phyloP scores from a whole-genome alignment of 2,113 vertebrate genomes.

The Epinephelus moara region DNA sequence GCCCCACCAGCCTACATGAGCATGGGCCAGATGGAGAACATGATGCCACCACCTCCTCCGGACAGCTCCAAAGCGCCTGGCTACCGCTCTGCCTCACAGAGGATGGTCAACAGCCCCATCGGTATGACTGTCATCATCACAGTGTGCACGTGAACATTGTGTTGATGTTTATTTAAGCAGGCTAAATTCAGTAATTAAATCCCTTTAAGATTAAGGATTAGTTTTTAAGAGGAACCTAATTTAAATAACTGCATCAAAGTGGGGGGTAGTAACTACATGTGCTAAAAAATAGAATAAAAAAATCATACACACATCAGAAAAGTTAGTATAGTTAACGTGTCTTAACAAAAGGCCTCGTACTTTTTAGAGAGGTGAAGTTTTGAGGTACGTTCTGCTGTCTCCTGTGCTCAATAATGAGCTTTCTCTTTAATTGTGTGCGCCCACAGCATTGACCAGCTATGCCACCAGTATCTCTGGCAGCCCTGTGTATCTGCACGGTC shows the following conservation, averaged over 20 bases:
- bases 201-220: not conserved
- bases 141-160: not conserved
- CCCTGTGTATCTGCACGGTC: conserved; percentile 95
- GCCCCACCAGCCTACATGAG: conserved; percentile 91
- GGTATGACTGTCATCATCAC: conserved; percentile 80
- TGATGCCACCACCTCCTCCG: conserved; percentile 88
- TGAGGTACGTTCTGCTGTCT: conserved; percentile 53
- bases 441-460: conserved; percentile 92
- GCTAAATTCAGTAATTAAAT: not conserved
- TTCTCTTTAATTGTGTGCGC: conserved; percentile 76
- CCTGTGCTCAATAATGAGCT: conserved; percentile 87
- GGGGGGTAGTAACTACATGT: too few relatives aligned
- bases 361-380: not conserved
- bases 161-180: not conserved
- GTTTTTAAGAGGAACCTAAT: not conserved
- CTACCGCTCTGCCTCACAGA: conserved; percentile 92
- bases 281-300: not conserved
- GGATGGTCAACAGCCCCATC: conserved; percentile 94
- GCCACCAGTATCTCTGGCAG: conserved; percentile 95
- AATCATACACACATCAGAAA: not conserved
- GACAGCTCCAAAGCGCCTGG: conserved; percentile 97
- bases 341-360: not conserved
- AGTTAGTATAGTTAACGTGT: not conserved
- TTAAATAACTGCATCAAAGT: not conserved
- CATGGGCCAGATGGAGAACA: conserved; percentile 93